Percentiles rank a stretch among this genome's conserved stretches.
These are phyloP conservation scores for Oligia latruncula DNA, from an alignment of 2,888 invertebrate species.

Conservation along the genomic window DNA sequence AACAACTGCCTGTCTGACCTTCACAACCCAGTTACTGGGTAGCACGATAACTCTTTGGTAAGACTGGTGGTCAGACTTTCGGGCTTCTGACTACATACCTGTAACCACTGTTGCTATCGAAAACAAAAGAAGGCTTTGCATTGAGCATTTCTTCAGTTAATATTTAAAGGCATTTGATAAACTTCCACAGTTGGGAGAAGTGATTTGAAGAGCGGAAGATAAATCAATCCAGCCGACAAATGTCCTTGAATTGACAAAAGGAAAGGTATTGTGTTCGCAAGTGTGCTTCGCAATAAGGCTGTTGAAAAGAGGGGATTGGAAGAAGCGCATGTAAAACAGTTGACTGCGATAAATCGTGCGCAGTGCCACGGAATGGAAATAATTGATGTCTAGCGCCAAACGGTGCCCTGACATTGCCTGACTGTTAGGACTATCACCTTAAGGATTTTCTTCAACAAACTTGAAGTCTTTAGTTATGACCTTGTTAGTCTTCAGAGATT, in stretches of 20 bases:
- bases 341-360: conserved; percentile 15
- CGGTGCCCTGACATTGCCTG: not conserved
- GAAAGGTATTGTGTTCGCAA: not conserved
- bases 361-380: conserved; percentile 12
- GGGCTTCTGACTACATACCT: not conserved
- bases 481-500: not conserved
- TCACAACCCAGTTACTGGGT: not conserved
- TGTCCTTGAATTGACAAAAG: not conserved
- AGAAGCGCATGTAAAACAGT: conserved; percentile 2
- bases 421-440: too few species aligned
- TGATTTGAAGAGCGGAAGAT: not conserved
- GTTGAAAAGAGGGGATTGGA: not conserved
- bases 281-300: not conserved
- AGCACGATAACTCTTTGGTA: not conserved
- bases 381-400: conserved; percentile 2
- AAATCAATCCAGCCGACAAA: too few species aligned
- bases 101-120: not conserved
- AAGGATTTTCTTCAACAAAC: not conserved
- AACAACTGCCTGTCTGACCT: too few species aligned
- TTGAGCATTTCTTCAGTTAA: not conserved
- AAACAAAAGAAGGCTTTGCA: not conserved
- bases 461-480: not conserved
- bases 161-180: not conserved
- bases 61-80: not conserved
- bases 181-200: not conserved